phyloP scores from a whole-genome alignment of 2,888 invertebrate genomes.

The Oasisia sp. region DNA sequence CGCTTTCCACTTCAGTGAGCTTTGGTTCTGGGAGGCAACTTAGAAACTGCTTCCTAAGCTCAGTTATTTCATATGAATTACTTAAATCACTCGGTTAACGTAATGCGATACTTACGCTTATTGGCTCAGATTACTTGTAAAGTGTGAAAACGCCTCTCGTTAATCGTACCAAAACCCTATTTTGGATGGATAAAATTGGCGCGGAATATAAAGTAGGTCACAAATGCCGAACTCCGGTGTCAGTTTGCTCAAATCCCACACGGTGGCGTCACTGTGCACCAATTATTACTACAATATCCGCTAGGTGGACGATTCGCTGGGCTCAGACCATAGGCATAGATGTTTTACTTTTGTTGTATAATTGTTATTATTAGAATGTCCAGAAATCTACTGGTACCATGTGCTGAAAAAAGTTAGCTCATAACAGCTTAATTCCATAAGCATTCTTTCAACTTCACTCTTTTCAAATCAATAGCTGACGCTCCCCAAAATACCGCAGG shows the following conservation, averaged over 20 bases:
- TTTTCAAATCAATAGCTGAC: too few species aligned
- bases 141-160: background rate
- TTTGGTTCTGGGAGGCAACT: background rate
- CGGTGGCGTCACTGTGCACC: background rate
- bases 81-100: background rate
- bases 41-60: background rate
- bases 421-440: too few species aligned
- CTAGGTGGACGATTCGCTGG: background rate
- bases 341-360: too few species aligned
- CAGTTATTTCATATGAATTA: background rate
- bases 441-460: too few species aligned
- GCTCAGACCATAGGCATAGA: too few species aligned
- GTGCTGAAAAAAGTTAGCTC: too few species aligned
- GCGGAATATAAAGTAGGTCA: background rate
- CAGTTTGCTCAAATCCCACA: background rate
- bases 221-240: background rate
- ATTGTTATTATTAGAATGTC: too few species aligned
- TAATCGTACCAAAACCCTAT: background rate
- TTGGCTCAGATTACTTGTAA: background rate
- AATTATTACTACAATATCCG: background rate
- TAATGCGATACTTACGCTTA: background rate
- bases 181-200: background rate
- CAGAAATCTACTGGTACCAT: too few species aligned
- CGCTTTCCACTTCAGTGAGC: background rate
- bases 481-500: too few species aligned